Evolutionary conservation across 2,113 vertebrate species (phyloP).

Genomic region (Lates calcarifer): DNA sequence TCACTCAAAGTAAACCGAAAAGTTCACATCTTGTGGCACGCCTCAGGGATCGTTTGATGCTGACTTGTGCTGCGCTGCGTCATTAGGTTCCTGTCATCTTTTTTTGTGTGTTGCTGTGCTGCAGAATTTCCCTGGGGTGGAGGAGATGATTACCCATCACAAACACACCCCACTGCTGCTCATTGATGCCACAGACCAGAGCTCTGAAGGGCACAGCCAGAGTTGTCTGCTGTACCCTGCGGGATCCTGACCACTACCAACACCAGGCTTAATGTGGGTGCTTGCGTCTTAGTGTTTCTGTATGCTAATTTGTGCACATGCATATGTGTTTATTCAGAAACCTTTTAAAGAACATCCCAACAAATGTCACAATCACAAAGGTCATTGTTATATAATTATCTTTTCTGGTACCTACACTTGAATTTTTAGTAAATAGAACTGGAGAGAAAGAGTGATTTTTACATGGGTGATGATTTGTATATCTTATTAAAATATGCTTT

Average conservation of each 20-base stretch:
- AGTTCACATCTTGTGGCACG: slow-evolving; percentile 45
- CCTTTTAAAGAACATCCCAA: slow-evolving; percentile 5
- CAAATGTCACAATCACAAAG: slow-evolving; percentile 39
- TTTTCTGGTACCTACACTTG: not conserved
- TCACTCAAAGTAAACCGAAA: slow-evolving; percentile 34
- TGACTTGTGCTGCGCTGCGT: slow-evolving; percentile 45
- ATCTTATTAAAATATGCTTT: not conserved
- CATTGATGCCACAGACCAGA: slow-evolving; percentile 87
- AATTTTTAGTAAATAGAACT: slow-evolving; percentile 10
- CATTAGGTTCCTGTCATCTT: slow-evolving; percentile 59
- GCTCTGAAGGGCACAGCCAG: slow-evolving; percentile 81
- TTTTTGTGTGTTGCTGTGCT: slow-evolving; percentile 44
- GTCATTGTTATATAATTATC: slow-evolving; percentile 26
- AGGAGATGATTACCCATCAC: slow-evolving; percentile 87
- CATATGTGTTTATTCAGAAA: not conserved
- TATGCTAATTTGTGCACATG: slow-evolving; percentile 21
- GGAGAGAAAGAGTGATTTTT: not conserved
- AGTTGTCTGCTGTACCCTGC: slow-evolving; percentile 68
- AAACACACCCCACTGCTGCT: slow-evolving; percentile 85
- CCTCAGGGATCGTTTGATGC: slow-evolving; percentile 38
- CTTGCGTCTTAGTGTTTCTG: not conserved
- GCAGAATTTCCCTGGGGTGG: slow-evolving; percentile 87
- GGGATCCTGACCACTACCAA: slow-evolving; percentile 43
- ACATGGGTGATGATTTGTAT: not conserved
- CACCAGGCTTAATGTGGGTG: slow-evolving; percentile 4